Percentiles rank a stretch among this genome's conserved stretches.
Conservation (phyloP, 2,888 invertebrate species). For the Ganaspis brasiliensis region DNA sequence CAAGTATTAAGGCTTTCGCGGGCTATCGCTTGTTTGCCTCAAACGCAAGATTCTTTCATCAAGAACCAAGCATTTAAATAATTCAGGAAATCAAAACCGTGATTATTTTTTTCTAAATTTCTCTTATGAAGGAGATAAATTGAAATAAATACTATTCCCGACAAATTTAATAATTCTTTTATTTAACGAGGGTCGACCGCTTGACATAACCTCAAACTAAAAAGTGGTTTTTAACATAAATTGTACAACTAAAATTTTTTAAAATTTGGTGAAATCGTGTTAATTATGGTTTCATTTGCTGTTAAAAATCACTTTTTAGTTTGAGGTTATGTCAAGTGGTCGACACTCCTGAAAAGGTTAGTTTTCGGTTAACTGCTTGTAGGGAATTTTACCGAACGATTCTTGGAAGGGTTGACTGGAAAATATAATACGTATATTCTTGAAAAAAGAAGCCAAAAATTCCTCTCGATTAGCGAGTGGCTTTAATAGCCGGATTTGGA, state of each 20-base stretch:
- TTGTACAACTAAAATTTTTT: no score
- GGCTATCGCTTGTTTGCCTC: conserved; percentile 71
- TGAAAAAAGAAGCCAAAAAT: conserved; percentile 18
- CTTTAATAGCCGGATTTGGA: conserved; percentile 38
- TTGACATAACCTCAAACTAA: no score
- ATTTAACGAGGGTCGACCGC: no score
- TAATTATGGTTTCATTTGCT: no score
- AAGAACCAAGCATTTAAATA: background rate
- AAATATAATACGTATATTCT: background rate
- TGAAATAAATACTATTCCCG: background rate
- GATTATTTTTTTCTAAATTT: background rate
- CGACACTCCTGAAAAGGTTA: no score
- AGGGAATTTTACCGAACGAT: background rate
- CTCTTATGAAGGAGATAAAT: background rate
- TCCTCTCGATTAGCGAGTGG: conserved; percentile 13
- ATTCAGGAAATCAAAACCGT: no score
- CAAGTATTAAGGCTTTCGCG: conserved; percentile 65
- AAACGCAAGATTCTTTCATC: conserved; percentile 49
- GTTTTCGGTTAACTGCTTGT: no score
- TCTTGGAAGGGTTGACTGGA: conserved; percentile 1
- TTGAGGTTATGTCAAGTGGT: no score
- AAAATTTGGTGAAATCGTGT: no score
- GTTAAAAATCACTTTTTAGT: no score
- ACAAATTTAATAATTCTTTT: background rate
- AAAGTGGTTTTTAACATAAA: no score